Base-by-base conservation (phyloP, 1,140 invertebrate genomes). In the Hycleus phaleratus region DNA sequence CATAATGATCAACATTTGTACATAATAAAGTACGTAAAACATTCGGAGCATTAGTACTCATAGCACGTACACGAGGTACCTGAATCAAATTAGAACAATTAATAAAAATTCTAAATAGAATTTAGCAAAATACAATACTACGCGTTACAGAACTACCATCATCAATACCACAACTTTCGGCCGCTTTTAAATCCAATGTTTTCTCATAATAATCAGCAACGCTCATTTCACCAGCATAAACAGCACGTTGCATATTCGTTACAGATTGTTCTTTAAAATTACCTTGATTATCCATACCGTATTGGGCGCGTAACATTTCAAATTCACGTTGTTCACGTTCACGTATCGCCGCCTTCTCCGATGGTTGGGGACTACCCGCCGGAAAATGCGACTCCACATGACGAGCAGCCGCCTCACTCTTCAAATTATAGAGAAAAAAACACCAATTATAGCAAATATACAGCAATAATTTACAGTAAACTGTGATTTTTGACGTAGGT, bases 191-290 rank as follows among this genome's bases (percentile, higher is more conserved):
- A 59, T 88, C 86, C 26, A 86, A 82, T 69, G 88, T 87, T 44
- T 86, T 79, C 68, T 91, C 86, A 68, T 93, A 92, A 74, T 89
- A 93, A 71, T 93, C 91, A 0, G 85, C 81, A 1, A 91, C 86
- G 8, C 86, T 86, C 75, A 95, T 84, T 70, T 91, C 86, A 2
- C 91, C 91, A 25, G 85, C 85, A 71, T 86, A 87, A 6, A 93
- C 90, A 49, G 91, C 90, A 45, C 85, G 77, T 70, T 91, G 86
- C 79, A 95, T 84, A 71, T 89, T 88, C 25, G 83, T 85, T 1
- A 90, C 83, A 51, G 87, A 90, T 62, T 93, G 88, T 65, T 89
- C 86, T 39, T 84, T 81, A 49, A 72, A 73, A 58, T 73, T 73
- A 38, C 72, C 72, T 61, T 89, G 86, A 74, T 90, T 88, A 65